Percentiles rank a stretch among this genome's conserved stretches.
These are phyloP conservation scores for Synergus laeviventris DNA, from an alignment of 2,888 invertebrate species.

Conservation along the genomic window DNA sequence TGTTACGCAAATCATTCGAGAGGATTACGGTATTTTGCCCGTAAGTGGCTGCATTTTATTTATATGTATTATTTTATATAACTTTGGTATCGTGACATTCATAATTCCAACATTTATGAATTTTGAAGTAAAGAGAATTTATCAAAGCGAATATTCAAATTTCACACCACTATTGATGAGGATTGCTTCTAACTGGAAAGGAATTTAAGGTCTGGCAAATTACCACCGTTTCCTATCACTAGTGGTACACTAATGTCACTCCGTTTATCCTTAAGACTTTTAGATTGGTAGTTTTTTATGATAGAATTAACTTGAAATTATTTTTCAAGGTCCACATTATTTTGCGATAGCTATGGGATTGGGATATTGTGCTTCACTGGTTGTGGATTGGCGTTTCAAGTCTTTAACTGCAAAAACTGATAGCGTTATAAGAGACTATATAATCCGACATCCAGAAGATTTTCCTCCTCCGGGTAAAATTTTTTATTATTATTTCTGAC, in stretches of 20 bases:
- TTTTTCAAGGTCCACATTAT: conserved; percentile 10
- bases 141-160: not conserved
- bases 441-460: conserved; percentile 68
- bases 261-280: not conserved
- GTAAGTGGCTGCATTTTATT: conserved; percentile 50
- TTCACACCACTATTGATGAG: not conserved
- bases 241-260: no score
- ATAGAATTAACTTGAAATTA: not conserved
- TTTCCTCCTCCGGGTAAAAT: conserved; percentile 68
- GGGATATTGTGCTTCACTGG: no score
- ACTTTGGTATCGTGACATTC: not conserved
- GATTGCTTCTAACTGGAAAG: no score
- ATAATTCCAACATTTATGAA: not conserved
- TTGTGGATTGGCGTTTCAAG: no score
- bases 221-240: no score
- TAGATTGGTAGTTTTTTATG: not conserved
- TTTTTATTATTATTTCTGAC: not conserved
- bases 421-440: conserved; percentile 64
- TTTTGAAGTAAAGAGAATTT: no score
- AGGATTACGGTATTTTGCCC: conserved; percentile 55
- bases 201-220: no score
- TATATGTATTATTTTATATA: conserved; percentile 1
- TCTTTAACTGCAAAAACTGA: no score
- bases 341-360: not conserved
- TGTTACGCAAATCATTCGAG: conserved; percentile 47